Percentiles rank a stretch among this genome's conserved stretches.
Evolutionary conservation across 2,113 vertebrate species (phyloP).

Genomic region (Piprites chloris): DNA sequence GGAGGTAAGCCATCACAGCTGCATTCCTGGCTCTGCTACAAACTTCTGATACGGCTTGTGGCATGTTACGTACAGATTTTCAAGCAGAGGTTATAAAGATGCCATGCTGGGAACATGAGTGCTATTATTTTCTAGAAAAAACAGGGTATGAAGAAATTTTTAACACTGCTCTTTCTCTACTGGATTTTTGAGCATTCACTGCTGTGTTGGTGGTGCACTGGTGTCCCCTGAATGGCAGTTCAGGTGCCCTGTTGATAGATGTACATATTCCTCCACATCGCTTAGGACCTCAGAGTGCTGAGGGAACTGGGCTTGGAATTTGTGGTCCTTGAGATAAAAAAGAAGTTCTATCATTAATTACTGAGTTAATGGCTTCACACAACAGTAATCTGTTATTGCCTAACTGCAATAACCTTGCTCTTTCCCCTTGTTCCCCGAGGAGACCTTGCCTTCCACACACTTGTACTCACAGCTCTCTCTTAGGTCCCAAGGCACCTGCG

Average conservation of each 20-base stretch:
- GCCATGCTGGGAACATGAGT: background rate
- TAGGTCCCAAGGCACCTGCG: rapidly evolving
- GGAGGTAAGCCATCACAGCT: background rate
- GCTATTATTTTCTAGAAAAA: background rate
- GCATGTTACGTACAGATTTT: background rate
- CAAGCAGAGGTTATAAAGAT: background rate
- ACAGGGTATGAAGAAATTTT: background rate
- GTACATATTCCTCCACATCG: background rate
- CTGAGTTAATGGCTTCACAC: background rate
- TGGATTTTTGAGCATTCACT: background rate
- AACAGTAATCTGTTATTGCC: background rate
- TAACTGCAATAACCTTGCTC: background rate
- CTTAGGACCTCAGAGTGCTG: background rate
- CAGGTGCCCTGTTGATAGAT: background rate
- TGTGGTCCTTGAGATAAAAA: background rate
- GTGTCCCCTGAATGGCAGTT: background rate
- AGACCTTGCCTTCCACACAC: background rate
- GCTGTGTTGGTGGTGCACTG: background rate
- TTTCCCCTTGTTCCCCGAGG: background rate
- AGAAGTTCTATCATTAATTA: background rate
- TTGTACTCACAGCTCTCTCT: background rate
- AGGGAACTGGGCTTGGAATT: background rate
- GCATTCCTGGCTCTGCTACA: background rate
- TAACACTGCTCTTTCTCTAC: background rate
- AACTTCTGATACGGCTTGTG: background rate